Conservation (phyloP, 2,797 vertebrate genomes). For the Lagorchestes hirsutus region DNA sequence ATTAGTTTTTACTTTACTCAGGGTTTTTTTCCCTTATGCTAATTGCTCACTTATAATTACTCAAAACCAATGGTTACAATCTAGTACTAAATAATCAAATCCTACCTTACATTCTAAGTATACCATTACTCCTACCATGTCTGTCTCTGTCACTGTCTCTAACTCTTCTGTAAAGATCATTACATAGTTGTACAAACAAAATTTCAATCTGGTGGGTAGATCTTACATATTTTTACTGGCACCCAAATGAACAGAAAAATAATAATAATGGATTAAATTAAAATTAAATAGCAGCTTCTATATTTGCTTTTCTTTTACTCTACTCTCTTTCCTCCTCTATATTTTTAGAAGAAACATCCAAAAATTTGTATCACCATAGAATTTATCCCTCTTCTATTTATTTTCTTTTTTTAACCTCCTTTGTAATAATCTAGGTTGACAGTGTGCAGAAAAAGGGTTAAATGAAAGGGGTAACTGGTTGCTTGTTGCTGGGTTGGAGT, state of each 20-base stretch:
- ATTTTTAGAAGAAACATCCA: too few relatives aligned
- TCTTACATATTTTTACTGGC: not conserved
- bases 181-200: not conserved
- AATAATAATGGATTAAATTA: not conserved
- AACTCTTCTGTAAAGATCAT: not conserved
- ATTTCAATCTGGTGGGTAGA: not conserved
- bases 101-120: not conserved
- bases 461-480: not conserved
- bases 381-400: not conserved
- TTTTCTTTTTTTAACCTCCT: not conserved
- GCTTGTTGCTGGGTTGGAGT: not conserved
- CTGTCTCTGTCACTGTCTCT: not conserved
- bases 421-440: not conserved
- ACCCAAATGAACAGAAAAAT: not conserved
- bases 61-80: too few relatives aligned
- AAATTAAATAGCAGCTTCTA: not conserved
- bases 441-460: not conserved
- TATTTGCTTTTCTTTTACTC: not conserved
- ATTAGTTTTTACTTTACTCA: too few relatives aligned
- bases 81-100: not conserved
- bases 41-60: not conserved
- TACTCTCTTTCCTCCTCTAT: not conserved
- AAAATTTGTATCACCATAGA: too few relatives aligned
- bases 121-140: not conserved
- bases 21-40: not conserved